Evolutionary conservation across 2,113 vertebrate genomes (phyloP), one percentile per base, ranked within the genome.

Genomic region (Notiomystis cincta): DNA sequence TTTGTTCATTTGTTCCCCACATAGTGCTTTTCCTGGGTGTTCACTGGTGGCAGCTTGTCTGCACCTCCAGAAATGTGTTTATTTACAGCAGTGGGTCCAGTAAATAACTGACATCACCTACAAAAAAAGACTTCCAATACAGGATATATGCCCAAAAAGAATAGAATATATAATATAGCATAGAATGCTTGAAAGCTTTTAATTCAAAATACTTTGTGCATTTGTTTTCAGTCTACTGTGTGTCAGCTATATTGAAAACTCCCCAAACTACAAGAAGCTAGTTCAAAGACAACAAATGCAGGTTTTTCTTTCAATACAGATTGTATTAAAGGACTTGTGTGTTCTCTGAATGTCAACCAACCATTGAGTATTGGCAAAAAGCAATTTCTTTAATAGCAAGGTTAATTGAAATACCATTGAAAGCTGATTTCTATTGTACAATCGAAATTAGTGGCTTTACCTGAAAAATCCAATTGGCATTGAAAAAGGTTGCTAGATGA

Each of bases 331-430:
- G 82, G 82, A 93, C 86, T 95, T 37, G 42, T 61, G 90, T 66
- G 62, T 92, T 96, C 80, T 87, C 77, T 86, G 88, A 95, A 97
- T 75, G 82, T 96, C 93, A 97, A 96, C 91, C 75, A 93, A 66
- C 75, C 93, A 85, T 10, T 82, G 87, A 91, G 62, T 95, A 96
- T 87, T 90, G 93, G 95, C 94, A 95, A 94, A 97, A 96, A 95
- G 91, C 82, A 97, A 97, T 97, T 97, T 96, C 84, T 95, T 95
- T 97, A 96, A 97, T 94, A 96, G 95, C 94, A 96, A 96, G 87
- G 95, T 97, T 97, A 97, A 96, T 96, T 97, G 94, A 97, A 97
- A 97, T 96, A 96, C 93, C 95, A 93, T 94, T 90, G 89, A 96
- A 96, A 94, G 82, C 70, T 96, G 95, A 95, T 96, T 96, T 94